Evolutionary conservation across 2,888 invertebrate genomes (phyloP).

Genomic region (Chloromyia formosa): DNA sequence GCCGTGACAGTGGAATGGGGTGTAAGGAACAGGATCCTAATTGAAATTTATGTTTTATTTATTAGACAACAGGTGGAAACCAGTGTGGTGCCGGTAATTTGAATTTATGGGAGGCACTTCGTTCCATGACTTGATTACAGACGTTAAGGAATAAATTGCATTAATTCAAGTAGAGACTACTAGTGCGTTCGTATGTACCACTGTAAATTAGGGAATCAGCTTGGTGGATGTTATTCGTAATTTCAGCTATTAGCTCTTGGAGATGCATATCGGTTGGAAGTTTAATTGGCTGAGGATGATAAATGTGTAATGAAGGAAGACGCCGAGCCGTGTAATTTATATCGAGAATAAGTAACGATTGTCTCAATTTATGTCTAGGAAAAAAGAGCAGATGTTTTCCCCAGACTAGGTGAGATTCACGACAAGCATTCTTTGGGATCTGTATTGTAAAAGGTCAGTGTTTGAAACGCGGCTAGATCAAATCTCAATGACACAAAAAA

Average conservation of each 20-base stretch:
- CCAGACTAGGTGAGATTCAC: no score
- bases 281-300: no score
- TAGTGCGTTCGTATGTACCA: not conserved
- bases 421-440: no score
- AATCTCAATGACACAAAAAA: no score
- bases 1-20: not conserved
- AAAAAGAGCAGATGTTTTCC: no score
- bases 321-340: no score
- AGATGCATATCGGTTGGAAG: not conserved
- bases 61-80: slow-evolving; percentile 48
- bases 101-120: slow-evolving; percentile 44
- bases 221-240: not conserved
- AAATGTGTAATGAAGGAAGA: no score
- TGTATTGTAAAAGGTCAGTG: no score
- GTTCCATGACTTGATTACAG: slow-evolving; percentile 42
- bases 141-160: slow-evolving; percentile 37
- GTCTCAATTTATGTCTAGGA: no score
- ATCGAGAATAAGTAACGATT: no score
- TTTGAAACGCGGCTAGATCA: no score
- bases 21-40: slow-evolving; percentile 23
- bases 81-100: slow-evolving; percentile 45
- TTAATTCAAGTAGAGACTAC: slow-evolving; percentile 6
- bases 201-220: slow-evolving; percentile 2
- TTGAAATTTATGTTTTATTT: slow-evolving; percentile 49
- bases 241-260: not conserved